A percentile compares a stretch with the other conserved stretches of the same genome.
Conservation (phyloP, 1,140 invertebrate species). For the Leptopilina clavipes region DNA sequence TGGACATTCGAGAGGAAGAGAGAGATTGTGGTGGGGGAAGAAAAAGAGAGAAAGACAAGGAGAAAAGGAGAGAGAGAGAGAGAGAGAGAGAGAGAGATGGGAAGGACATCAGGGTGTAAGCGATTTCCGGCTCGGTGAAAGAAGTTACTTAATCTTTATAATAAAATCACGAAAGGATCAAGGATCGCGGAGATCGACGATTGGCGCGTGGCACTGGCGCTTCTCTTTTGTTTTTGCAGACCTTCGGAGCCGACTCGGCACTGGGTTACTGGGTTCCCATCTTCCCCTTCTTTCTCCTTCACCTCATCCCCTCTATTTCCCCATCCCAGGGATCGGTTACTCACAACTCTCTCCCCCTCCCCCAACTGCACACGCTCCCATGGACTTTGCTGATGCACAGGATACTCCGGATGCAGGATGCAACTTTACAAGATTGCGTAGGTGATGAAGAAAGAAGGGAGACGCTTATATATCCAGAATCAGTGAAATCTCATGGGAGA, state of each 20-base stretch:
- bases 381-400: constrained; percentile 46
- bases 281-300: constrained; percentile 58
- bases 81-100: neutral
- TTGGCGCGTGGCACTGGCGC: constrained; percentile 66
- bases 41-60: no score
- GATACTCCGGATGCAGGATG: constrained; percentile 51
- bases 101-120: neutral
- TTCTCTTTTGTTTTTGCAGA: constrained; percentile 73
- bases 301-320: constrained; percentile 49
- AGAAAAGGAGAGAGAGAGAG: neutral
- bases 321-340: constrained; percentile 53
- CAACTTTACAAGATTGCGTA: constrained; percentile 51
- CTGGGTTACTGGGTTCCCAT: constrained; percentile 71
- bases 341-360: constrained; percentile 53
- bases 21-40: neutral
- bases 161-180: constrained; percentile 48
- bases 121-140: constrained; percentile 31
- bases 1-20: neutral
- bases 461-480: neutral
- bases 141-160: constrained; percentile 33
- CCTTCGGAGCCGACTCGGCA: constrained; percentile 67
- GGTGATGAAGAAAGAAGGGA: constrained; percentile 45
- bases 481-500: neutral
- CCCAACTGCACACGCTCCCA: constrained; percentile 47
- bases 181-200: constrained; percentile 55